Conservation (phyloP, 1,140 invertebrate species). For the Tenebrio molitor region DNA sequence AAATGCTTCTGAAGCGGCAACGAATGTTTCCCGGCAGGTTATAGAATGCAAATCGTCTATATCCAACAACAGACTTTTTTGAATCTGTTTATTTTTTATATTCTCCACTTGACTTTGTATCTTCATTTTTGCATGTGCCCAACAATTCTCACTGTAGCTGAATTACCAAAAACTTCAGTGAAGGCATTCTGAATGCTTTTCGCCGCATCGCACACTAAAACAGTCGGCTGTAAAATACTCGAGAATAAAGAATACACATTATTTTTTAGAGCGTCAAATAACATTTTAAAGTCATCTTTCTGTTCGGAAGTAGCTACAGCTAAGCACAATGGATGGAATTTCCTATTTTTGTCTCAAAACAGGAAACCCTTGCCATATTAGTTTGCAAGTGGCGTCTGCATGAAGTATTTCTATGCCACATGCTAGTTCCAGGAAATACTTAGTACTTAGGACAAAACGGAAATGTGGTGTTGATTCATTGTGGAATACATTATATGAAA, state of each 20-base stretch:
- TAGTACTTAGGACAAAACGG: neutral
- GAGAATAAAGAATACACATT: neutral
- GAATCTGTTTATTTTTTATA: neutral
- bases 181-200: constrained; percentile 24
- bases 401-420: neutral
- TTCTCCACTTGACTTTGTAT: constrained; percentile 18
- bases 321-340: constrained; percentile 13
- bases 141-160: constrained; percentile 13
- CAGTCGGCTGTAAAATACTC: neutral
- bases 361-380: constrained; percentile 25
- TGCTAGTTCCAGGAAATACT: neutral
- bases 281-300: constrained; percentile 19
- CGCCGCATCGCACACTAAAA: neutral
- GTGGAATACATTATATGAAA: neutral
- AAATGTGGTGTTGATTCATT: neutral
- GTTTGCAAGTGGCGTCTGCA: neutral
- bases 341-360: neutral
- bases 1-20: neutral
- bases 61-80: constrained; percentile 11
- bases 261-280: constrained; percentile 31
- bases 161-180: neutral
- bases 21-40: neutral
- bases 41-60: neutral
- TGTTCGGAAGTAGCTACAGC: constrained; percentile 11
- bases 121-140: constrained; percentile 38